Evolutionary conservation across 2,113 vertebrate species (phyloP).

Genomic region (Prolemur simus): DNA sequence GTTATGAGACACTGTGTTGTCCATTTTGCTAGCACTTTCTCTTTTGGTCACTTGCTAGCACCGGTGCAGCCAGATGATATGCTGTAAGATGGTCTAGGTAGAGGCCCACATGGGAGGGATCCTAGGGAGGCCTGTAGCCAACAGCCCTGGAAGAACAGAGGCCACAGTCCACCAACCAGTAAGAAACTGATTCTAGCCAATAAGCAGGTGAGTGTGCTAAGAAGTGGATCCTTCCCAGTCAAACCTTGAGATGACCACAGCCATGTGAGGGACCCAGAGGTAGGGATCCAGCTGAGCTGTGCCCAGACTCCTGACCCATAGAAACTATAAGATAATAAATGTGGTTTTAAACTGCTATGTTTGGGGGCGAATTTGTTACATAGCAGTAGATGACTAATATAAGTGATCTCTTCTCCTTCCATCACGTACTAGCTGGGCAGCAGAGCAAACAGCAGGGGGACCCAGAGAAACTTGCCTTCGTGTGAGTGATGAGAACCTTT

Average conservation of each 20-base stretch:
- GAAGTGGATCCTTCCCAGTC: background rate
- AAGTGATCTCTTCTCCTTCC: background rate
- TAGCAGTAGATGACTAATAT: background rate
- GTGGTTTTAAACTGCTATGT: background rate
- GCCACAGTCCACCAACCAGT: background rate
- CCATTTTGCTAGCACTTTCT: background rate
- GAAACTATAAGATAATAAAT: background rate
- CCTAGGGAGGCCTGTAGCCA: background rate
- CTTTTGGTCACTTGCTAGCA: background rate
- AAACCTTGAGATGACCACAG: background rate
- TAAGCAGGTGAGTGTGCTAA: background rate
- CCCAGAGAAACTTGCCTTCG: background rate
- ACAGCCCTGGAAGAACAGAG: background rate
- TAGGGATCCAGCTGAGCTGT: background rate
- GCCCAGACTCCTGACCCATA: background rate
- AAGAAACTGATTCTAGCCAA: background rate
- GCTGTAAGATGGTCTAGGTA: background rate
- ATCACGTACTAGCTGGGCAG: background rate
- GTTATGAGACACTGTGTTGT: background rate
- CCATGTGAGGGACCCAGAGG: background rate
- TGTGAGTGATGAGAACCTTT: background rate
- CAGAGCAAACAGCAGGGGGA: background rate
- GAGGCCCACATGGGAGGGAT: background rate
- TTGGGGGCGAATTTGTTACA: background rate
- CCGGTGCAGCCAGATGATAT: background rate